Evolutionary conservation across 2,888 invertebrate genomes (phyloP), one percentile per base, ranked within the genome.

Genomic region (Nemotelus nigrinus): DNA sequence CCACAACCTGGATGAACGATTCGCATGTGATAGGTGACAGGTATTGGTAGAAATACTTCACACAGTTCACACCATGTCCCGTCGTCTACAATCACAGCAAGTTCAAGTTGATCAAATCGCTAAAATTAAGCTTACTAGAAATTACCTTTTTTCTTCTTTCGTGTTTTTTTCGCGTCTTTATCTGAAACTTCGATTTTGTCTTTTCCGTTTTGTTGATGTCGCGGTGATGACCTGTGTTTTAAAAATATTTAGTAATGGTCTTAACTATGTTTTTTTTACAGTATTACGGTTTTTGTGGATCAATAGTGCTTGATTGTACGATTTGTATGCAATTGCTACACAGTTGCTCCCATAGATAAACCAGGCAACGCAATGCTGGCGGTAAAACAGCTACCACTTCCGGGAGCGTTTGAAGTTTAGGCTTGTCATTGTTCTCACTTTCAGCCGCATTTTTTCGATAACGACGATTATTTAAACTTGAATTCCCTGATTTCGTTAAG

Each of bases 11-110:
- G 94, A 88, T 98, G 98, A 58, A 91, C 89, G 84, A 93, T 92
- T 50, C 94, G 91, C 96, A 98, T 96, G 87, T 98, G 98, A 82
- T 94, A 94, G 0, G 96, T 96, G 0, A 98, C 92, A 0, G 97
- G 97, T 81, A 87, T 87, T 1, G 93, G 90, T 82, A 93, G 92
- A 82, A 88, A 89, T 50, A 92, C 92, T 3, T 94, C 95, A 85
- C 98, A 98, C 55, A 98, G 89, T 86, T 98, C 98, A 87, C 98
- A 98, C 81, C 86, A 87, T 50, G 86, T 86, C 50, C 86, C 86
- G 68, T 87, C 87, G 76, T 87, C 83, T 82, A 76, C 82, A 83
- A 80, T n/a, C 45, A 47, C 47, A 45, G 7, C 5, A 45, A 10
- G 5, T 3, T 25, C 44, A 53, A 8, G 7, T 70, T 8, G 25